A percentile compares a stretch with the other conserved stretches of the same genome.
phyloP scores from a whole-genome alignment of 2,888 invertebrate species.

The Erebia epiphron region DNA sequence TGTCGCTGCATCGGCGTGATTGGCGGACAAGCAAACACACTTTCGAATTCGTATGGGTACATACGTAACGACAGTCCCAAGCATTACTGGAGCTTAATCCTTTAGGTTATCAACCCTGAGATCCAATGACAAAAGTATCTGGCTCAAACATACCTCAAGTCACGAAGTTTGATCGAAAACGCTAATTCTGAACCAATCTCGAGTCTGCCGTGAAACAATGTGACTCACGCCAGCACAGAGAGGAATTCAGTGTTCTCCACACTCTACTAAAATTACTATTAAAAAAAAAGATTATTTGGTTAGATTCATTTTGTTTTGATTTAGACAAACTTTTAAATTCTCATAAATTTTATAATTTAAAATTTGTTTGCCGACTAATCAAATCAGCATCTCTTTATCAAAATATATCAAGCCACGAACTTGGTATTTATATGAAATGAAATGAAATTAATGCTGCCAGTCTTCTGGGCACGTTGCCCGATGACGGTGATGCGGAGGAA shows the following conservation, averaged over 20 bases:
- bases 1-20: no score
- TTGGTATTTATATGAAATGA: no score
- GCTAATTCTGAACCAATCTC: constrained; percentile 40
- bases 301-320: no score
- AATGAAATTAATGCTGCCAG: no score
- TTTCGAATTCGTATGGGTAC: no score
- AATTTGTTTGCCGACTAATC: not conserved
- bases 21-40: no score
- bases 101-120: constrained; percentile 13
- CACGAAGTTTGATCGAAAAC: constrained; percentile 40
- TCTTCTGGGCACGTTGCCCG: no score
- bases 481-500: no score
- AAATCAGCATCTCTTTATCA: not conserved
- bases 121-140: constrained; percentile 25
- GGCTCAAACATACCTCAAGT: constrained; percentile 33
- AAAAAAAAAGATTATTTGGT: not conserved
- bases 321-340: no score
- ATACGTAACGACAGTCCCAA: not conserved
- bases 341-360: no score
- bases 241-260: constrained; percentile 30
- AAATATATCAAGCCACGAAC: no score
- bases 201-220: constrained; percentile 39
- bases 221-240: constrained; percentile 31
- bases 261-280: constrained; percentile 5
- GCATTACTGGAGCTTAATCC: not conserved